Evolutionary conservation across 2,797 vertebrate species (phyloP).

Genomic region (Urosaurus nigricauda): DNA sequence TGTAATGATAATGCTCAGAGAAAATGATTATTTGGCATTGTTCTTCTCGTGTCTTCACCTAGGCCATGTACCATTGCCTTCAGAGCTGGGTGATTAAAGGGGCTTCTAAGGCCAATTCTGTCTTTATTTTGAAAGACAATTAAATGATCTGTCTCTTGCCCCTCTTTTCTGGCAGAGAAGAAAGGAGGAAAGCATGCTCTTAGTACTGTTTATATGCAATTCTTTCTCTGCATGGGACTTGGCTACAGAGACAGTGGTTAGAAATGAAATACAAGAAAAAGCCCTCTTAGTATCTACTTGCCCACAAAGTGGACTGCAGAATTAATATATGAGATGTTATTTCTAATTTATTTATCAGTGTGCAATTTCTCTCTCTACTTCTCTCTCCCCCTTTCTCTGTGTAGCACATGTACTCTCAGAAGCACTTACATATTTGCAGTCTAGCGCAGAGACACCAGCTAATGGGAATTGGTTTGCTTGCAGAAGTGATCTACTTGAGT

Average conservation of each 20-base stretch:
- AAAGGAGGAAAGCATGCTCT: conserved; percentile 43
- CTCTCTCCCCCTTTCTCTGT: conserved; percentile 37
- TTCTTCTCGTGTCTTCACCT: background rate
- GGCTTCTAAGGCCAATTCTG: conserved; percentile 59
- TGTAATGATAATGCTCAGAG: conserved; percentile 34
- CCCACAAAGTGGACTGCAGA: conserved; percentile 71
- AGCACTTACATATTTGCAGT: conserved; percentile 66
- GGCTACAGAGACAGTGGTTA: conserved; percentile 68
- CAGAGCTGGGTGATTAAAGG: conserved; percentile 57
- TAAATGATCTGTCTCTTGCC: conserved; percentile 37
- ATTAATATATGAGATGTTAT: conserved; percentile 72
- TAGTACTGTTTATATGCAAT: conserved; percentile 47
- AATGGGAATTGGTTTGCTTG: conserved; percentile 72
- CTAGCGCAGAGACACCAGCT: conserved; percentile 55
- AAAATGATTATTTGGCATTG: conserved; percentile 55
- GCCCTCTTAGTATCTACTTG: conserved; percentile 69
- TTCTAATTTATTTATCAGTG: conserved; percentile 69
- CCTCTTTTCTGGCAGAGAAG: conserved; percentile 46
- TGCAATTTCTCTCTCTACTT: conserved; percentile 28
- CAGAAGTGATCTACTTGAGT: conserved; percentile 68
- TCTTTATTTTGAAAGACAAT: conserved; percentile 63
- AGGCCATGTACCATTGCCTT: conserved; percentile 42
- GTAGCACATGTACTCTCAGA: conserved; percentile 62
- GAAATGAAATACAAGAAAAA: conserved; percentile 68
- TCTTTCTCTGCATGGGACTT: background rate